A percentile compares a stretch with the other conserved stretches of the same genome.
phyloP scores from a whole-genome alignment of 1,140 invertebrate species.

The Platorchestia sp. region DNA sequence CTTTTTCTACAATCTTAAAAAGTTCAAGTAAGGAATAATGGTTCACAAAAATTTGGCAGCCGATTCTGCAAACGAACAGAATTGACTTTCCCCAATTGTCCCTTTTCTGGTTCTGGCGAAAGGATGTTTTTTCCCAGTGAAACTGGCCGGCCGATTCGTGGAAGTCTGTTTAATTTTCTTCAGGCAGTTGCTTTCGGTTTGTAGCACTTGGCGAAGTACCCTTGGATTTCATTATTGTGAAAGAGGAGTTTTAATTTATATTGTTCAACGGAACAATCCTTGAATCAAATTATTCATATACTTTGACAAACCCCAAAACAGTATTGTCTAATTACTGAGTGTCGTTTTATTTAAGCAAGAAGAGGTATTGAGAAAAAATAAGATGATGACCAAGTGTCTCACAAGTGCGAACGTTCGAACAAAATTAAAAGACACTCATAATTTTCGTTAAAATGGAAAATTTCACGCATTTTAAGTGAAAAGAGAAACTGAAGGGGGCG shows the following conservation, averaged over 20 bases:
- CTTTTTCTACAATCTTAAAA: background rate
- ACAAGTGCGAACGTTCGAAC: background rate
- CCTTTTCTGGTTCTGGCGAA: background rate
- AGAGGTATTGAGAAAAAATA: background rate
- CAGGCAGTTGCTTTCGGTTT: background rate
- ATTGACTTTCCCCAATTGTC: background rate
- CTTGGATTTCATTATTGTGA: background rate
- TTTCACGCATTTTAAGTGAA: background rate
- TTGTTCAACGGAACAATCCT: background rate
- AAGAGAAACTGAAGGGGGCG: background rate
- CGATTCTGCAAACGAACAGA: background rate
- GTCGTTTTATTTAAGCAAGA: background rate
- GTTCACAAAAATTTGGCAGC: background rate
- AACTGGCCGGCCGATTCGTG: background rate
- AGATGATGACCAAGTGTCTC: background rate
- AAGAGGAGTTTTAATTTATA: background rate
- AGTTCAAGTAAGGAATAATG: background rate
- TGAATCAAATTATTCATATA: background rate
- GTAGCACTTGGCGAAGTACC: background rate
- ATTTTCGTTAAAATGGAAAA: background rate
- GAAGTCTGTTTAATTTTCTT: background rate
- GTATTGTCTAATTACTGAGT: background rate
- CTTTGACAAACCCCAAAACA: background rate
- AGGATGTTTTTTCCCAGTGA: background rate
- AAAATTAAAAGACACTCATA: background rate